A percentile compares a stretch with the other conserved stretches of the same genome.
These are phyloP conservation scores for Leucania comma DNA, from an alignment of 2,888 invertebrate species.

Conservation along the genomic window DNA sequence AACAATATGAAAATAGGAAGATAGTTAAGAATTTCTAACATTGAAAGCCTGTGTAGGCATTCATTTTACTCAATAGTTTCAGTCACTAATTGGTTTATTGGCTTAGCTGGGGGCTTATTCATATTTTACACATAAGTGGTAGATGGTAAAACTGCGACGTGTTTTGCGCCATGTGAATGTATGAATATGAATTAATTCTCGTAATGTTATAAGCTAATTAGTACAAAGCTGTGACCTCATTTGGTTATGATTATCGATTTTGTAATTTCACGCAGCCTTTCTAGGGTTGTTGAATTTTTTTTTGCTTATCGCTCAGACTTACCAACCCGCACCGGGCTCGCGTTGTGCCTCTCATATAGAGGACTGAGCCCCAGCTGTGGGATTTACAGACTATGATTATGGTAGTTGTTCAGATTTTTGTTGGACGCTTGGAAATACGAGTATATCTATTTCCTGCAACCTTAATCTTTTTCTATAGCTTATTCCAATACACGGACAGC, in stretches of 20 bases:
- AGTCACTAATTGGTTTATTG: conserved; percentile 72
- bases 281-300: background rate
- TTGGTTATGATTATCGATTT: conserved; percentile 20
- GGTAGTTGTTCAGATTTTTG: too few relatives aligned
- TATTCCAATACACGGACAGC: background rate
- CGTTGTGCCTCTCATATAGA: too few relatives aligned
- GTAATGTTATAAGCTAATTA: conserved; percentile 51
- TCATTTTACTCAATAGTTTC: background rate
- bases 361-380: too few relatives aligned
- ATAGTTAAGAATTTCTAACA: background rate
- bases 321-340: too few relatives aligned
- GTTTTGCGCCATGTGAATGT: conserved; percentile 43
- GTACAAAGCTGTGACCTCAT: conserved; percentile 35
- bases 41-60: conserved; percentile 6
- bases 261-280: background rate
- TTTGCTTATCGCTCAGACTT: too few relatives aligned
- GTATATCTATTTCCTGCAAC: too few relatives aligned
- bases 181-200: conserved; percentile 34
- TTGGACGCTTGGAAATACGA: too few relatives aligned
- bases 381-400: too few relatives aligned
- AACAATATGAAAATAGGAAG: background rate
- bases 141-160: conserved; percentile 24
- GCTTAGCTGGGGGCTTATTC: conserved; percentile 55
- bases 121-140: conserved; percentile 45
- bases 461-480: too few relatives aligned